phyloP scores from a whole-genome alignment of 2,888 invertebrate species.

The Diplolepis rosae region DNA sequence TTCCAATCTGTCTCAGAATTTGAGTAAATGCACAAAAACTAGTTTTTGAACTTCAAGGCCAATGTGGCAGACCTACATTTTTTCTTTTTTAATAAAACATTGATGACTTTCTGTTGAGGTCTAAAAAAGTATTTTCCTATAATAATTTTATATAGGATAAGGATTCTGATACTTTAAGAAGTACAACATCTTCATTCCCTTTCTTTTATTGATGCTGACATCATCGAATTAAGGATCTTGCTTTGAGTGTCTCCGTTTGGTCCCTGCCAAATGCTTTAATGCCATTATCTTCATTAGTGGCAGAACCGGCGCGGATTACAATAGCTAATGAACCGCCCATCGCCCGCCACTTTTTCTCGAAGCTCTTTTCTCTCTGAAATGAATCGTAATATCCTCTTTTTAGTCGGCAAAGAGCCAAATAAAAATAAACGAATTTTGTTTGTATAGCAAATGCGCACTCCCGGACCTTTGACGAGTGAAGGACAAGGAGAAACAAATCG shows the following conservation, averaged over 20 bases:
- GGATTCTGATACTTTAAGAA: neutral
- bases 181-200: constrained; percentile 38
- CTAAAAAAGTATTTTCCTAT: no score
- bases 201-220: constrained; percentile 50
- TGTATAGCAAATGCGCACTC: constrained; percentile 67
- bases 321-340: constrained; percentile 72
- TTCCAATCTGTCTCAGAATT: no score
- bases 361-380: constrained; percentile 34
- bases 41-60: no score
- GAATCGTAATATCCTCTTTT: constrained; percentile 53
- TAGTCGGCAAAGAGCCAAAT: constrained; percentile 55
- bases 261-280: constrained; percentile 67
- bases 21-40: no score
- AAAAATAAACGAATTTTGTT: constrained; percentile 71
- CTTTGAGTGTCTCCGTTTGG: constrained; percentile 55
- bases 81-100: no score
- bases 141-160: no score
- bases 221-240: constrained; percentile 64
- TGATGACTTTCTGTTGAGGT: no score
- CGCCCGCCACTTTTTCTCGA: constrained; percentile 49
- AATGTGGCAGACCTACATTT: no score
- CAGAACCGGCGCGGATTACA: constrained; percentile 68
- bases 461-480: constrained; percentile 59
- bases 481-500: constrained; percentile 53
- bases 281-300: constrained; percentile 72